Conservation (phyloP, 92 coral and sea anemone species). For the Isaurus tuberculatus region DNA sequence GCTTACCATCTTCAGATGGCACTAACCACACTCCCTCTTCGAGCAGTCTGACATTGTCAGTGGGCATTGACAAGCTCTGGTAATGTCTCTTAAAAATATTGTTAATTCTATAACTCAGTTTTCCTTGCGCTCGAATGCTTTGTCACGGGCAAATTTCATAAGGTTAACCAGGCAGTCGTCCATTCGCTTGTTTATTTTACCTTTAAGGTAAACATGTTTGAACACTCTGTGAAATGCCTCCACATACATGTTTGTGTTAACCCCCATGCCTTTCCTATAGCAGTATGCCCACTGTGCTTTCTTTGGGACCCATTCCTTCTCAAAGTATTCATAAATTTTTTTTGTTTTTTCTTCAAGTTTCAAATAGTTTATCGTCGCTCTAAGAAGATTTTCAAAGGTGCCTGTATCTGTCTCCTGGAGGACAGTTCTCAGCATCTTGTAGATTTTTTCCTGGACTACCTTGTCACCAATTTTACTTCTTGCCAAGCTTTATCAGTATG, state of each 20-base stretch:
- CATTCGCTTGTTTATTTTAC: constrained; percentile 61
- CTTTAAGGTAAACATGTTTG: constrained; percentile 63
- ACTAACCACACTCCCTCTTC: not conserved
- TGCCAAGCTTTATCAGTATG: no score
- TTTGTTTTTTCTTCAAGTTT: not conserved
- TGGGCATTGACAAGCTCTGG: not conserved
- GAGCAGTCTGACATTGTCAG: not conserved
- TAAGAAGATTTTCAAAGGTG: constrained; percentile 37
- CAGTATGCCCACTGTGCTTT: constrained; percentile 67
- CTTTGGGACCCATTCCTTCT: constrained; percentile 61
- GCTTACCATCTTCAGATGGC: not conserved
- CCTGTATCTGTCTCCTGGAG: constrained; percentile 42
- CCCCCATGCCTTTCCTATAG: constrained; percentile 56
- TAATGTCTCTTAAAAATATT: not conserved
- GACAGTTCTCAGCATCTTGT: constrained; percentile 57
- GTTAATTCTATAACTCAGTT: constrained; percentile 15
- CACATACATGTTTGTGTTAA: constrained; percentile 73
- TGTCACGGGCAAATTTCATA: constrained; percentile 59
- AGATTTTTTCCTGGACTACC: no score
- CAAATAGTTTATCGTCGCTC: not conserved
- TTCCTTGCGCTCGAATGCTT: constrained; percentile 62
- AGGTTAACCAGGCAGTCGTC: constrained; percentile 66
- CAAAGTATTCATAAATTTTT: constrained; percentile 41
- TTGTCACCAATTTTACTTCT: no score
- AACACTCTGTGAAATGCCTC: constrained; percentile 81